A percentile compares a stretch with the other conserved stretches of the same genome.
phyloP scores from a whole-genome alignment of 2,113 vertebrate genomes.

The Paratilapia polleni region DNA sequence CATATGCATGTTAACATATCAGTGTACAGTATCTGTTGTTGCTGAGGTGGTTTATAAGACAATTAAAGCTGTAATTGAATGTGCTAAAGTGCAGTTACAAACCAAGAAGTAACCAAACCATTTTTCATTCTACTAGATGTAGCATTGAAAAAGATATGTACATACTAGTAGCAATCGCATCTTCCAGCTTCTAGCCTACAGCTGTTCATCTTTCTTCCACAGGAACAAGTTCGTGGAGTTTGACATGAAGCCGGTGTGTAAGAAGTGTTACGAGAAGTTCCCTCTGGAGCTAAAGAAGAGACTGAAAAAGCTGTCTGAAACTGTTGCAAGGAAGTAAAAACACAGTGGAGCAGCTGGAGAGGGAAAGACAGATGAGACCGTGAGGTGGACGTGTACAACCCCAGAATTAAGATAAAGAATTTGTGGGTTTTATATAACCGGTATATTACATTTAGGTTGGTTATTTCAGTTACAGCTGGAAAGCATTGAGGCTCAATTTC shows the following conservation, averaged over 20 bases:
- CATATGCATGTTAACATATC: not conserved
- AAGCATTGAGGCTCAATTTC: conserved; percentile 10
- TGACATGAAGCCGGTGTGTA: conserved; percentile 99
- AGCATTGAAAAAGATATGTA: not conserved
- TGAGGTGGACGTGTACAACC: not conserved
- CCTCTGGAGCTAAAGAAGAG: conserved; percentile 98
- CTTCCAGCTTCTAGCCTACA: not conserved
- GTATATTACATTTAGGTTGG: conserved; percentile 12
- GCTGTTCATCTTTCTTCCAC: conserved; percentile 7
- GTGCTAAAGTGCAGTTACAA: not conserved
- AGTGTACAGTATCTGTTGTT: not conserved
- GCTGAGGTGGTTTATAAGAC: not conserved
- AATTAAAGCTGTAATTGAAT: not conserved
- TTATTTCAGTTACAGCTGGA: conserved; percentile 11
- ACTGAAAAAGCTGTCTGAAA: conserved; percentile 98
- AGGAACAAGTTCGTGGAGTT: conserved; percentile 99
- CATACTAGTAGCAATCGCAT: not conserved
- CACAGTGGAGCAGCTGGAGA: not conserved
- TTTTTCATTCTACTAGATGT: not conserved
- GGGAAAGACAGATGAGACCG: not conserved
- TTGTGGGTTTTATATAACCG: not conserved
- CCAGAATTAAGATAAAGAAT: conserved; percentile 3
- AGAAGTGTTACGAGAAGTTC: conserved; percentile 99
- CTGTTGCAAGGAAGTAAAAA: conserved; percentile 89
- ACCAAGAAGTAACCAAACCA: not conserved